These are phyloP conservation scores for Nysson spinosus DNA, from an alignment of 2,888 invertebrate genomes.

Conservation along the genomic window DNA sequence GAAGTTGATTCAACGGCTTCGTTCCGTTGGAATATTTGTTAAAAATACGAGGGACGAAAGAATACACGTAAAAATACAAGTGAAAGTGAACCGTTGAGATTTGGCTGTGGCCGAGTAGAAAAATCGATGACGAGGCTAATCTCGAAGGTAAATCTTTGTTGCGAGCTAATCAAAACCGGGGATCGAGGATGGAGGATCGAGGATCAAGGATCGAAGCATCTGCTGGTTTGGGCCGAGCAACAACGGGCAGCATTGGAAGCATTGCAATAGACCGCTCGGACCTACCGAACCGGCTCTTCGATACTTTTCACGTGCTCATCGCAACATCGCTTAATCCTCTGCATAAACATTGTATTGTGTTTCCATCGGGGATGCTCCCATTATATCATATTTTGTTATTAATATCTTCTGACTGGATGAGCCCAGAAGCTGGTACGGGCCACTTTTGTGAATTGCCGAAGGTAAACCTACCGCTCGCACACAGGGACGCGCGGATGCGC, in stretches of 20 bases:
- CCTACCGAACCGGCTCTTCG: conserved; percentile 36
- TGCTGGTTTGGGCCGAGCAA: conserved; percentile 48
- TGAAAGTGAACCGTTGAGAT: conserved; percentile 18
- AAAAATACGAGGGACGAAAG: too few species aligned
- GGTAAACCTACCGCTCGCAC: conserved; percentile 37
- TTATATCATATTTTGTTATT: conserved; percentile 78
- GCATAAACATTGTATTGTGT: conserved; percentile 77
- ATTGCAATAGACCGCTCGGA: conserved; percentile 44
- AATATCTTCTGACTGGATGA: conserved; percentile 77
- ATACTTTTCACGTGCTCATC: conserved; percentile 62
- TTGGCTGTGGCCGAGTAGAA: conserved; percentile 42
- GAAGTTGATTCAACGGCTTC: too few species aligned
- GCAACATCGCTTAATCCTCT: conserved; percentile 73
- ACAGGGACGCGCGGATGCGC: conserved; percentile 23
- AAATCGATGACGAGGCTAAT: conserved; percentile 62
- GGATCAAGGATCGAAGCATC: too few species aligned
- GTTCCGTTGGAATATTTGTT: too few species aligned
- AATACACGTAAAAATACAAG: too few species aligned
- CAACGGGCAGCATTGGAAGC: neutral
- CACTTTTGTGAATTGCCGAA: conserved; percentile 69
- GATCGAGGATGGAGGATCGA: too few species aligned
- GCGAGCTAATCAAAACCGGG: conserved; percentile 64
- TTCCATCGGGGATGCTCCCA: conserved; percentile 73
- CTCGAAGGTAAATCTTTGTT: conserved; percentile 71
- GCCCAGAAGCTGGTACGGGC: conserved; percentile 67